Base-by-base conservation (phyloP, 2,888 invertebrate genomes). In the Lasioglossum calceatum region DNA sequence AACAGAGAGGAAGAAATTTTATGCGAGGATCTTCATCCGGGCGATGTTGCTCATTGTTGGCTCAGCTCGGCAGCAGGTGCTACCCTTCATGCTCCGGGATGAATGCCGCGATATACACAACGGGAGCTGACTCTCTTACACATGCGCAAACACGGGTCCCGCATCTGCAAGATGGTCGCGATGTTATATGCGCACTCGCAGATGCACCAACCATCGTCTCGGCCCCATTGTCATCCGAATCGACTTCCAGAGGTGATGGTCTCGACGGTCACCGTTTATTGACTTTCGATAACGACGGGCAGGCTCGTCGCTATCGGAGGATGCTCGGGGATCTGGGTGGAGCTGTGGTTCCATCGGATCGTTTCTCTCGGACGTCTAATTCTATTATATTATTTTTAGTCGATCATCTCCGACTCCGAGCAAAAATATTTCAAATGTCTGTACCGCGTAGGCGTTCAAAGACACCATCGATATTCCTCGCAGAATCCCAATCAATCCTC, bases 21-120 rank as follows among this genome's bases (percentile, higher is more conserved):
- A 78, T 44, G 76, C 73, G 44, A 36, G 88, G 78, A 86, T 90
- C 75, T 85, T 84, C 81, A 86, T 84, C 87, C 84, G 87, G 75
- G 83, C 75, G 80, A 36, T 67, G 32, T 32, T 32, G 88, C 78
- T 70, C 70, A 90, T 90, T 91, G 91, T 91, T 88, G 84, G 79
- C 87, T 82, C 75, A 77, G 86, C 80, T n/a, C 84, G 89, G 91
- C 91, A 91, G 91, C 91, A 91, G 91, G 91, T 92, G 91, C 91
- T 90, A 80, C 89, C 85, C 89, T 88, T 84, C 86, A 86, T 86
- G 84, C 80, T 79, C 36, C 87, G 78, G 85, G 90, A 90, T 90
- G 90, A 90, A 81, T 87, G 82, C 85, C 82, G 74, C 81, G 87
- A 80, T 81, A 84, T 79, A 83, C 75, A 83, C 82, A 77, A 83